A percentile compares a stretch with the other conserved stretches of the same genome.
Evolutionary conservation across 1,140 invertebrate genomes (phyloP).

Genomic region (Drosophila teissieri): DNA sequence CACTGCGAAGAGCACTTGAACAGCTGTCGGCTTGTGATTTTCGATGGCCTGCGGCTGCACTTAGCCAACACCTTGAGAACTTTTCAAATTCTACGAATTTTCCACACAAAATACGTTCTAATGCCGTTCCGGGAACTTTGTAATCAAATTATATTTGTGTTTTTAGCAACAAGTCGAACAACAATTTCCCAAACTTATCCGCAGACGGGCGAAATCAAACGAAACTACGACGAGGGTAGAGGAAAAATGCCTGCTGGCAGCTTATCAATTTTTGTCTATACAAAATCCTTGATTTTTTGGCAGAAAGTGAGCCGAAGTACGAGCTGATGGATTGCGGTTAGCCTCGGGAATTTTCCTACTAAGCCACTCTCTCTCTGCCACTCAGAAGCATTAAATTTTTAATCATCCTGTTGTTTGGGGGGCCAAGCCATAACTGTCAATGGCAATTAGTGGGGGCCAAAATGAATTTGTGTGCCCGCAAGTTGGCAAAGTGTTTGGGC

Average conservation of each 20-base stretch:
- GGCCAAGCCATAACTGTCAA: slow-evolving; percentile 60
- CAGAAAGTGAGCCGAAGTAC: slow-evolving; percentile 4
- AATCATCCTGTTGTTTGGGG: slow-evolving; percentile 51
- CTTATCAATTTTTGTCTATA: slow-evolving; percentile 6
- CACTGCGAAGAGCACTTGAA: slow-evolving; percentile 60
- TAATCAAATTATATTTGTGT: slow-evolving; percentile 50
- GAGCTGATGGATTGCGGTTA: slow-evolving; percentile 36
- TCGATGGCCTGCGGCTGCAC: slow-evolving; percentile 52
- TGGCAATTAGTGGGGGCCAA: slow-evolving; percentile 63
- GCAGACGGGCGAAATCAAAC: slow-evolving; percentile 1
- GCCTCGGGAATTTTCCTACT: slow-evolving; percentile 14
- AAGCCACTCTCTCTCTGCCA: slow-evolving; percentile 3
- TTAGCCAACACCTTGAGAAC: slow-evolving; percentile 61
- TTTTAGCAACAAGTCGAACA: slow-evolving; percentile 53
- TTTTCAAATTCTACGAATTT: slow-evolving; percentile 12
- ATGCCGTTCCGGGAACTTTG: slow-evolving; percentile 25
- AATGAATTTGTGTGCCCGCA: slow-evolving; percentile 20
- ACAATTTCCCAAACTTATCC: slow-evolving; percentile 30
- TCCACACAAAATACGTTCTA: slow-evolving; percentile 1
- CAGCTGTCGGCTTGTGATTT: slow-evolving; percentile 50
- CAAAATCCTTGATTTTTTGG: slow-evolving; percentile 45
- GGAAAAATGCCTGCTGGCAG: slow-evolving; percentile 11
- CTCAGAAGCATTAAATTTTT: slow-evolving; percentile 63
- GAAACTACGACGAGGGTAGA: slow-evolving; percentile 24
- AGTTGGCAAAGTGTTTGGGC: slow-evolving; percentile 3